phyloP scores from a whole-genome alignment of 2,797 vertebrate genomes.

The Enoplosus armatus region DNA sequence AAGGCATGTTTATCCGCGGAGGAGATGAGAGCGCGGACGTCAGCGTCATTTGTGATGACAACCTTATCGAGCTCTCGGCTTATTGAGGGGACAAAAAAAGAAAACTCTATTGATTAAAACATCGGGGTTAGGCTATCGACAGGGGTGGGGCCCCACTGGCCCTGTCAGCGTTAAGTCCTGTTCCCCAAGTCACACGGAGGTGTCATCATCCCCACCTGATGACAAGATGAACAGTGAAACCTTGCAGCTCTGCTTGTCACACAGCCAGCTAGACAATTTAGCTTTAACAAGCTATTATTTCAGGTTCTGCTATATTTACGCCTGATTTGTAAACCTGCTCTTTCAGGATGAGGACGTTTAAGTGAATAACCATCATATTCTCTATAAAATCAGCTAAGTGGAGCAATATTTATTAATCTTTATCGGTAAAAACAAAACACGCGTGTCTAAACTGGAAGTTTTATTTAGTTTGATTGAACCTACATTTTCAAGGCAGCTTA shows the following conservation, averaged over 20 bases:
- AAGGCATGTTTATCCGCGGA: conserved; percentile 80
- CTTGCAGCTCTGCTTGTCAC: conserved; percentile 42
- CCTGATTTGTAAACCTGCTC: not conserved
- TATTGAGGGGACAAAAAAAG: conserved; percentile 73
- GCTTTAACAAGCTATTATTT: not conserved
- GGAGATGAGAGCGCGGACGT: conserved; percentile 79
- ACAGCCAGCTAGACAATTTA: not conserved
- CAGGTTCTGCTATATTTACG: not conserved
- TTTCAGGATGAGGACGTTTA: not conserved
- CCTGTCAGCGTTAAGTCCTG: conserved; percentile 65
- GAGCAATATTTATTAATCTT: not conserved
- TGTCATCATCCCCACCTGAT: conserved; percentile 71
- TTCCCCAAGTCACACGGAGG: conserved; percentile 59
- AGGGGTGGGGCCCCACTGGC: conserved; percentile 55
- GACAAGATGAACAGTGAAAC: conserved; percentile 54
- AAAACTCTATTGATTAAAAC: conserved; percentile 77
- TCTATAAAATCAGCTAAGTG: not conserved
- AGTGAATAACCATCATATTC: not conserved
- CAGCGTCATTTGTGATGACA: conserved; percentile 83
- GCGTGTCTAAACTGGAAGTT: not conserved
- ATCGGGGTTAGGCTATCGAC: conserved; percentile 77
- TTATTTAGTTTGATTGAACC: not conserved
- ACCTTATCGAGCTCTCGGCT: conserved; percentile 79
- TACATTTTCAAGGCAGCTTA: not conserved
- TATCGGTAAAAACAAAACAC: not conserved